These are phyloP conservation scores for Hirundo rustica DNA, from an alignment of 2,797 vertebrate species.

Conservation along the genomic window DNA sequence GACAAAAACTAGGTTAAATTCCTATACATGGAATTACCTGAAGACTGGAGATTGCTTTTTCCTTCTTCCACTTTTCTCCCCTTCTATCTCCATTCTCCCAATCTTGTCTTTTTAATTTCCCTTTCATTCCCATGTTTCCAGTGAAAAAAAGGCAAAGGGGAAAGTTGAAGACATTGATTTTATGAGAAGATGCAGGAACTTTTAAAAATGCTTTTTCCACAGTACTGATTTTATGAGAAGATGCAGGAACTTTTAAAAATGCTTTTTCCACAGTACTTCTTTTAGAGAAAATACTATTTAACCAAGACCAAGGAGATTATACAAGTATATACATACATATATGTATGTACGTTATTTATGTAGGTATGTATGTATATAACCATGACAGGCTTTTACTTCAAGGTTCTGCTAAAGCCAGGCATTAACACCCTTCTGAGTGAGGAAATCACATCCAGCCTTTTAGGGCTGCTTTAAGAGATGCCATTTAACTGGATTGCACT, in stretches of 20 bases:
- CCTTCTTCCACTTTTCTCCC: neutral
- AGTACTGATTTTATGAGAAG: too few species aligned
- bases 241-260: too few species aligned
- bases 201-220: neutral
- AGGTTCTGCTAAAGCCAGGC: neutral
- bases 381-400: neutral
- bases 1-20: neutral
- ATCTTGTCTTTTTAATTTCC: neutral
- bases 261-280: neutral
- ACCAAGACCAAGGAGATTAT: neutral
- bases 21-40: neutral
- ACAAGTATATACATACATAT: neutral
- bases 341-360: neutral
- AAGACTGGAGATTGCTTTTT: neutral
- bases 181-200: neutral
- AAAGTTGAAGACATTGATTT: neutral
- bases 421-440: neutral
- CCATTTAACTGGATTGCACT: neutral
- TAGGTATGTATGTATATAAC: neutral
- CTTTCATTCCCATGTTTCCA: neutral
- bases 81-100: neutral
- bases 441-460: neutral
- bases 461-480: conserved; percentile 2
- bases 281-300: neutral
- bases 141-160: neutral